A percentile compares a stretch with the other conserved stretches of the same genome.
phyloP scores from a whole-genome alignment of 2,113 vertebrate species.

The Dinomys branickii region DNA sequence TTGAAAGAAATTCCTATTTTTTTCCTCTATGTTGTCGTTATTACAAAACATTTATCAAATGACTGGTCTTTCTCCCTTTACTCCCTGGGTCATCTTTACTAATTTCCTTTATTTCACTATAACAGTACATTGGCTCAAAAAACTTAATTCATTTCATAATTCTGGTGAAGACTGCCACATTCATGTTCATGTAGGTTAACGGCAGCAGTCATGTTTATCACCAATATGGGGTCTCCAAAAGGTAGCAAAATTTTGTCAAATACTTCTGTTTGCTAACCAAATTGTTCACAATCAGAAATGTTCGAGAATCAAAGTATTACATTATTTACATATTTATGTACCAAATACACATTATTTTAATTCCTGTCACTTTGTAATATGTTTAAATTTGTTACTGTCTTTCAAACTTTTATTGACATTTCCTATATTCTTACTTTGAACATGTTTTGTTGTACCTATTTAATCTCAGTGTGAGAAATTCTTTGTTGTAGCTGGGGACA shows the following conservation, averaged over 20 bases:
- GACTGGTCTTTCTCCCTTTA: neutral
- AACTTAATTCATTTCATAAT: too few relatives aligned
- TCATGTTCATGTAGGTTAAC: too few relatives aligned
- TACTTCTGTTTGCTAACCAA: too few relatives aligned
- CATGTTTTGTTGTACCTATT: neutral
- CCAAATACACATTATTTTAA: neutral
- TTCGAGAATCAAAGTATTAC: too few relatives aligned
- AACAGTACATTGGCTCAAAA: too few relatives aligned
- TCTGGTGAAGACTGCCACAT: too few relatives aligned
- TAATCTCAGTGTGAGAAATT: conserved; percentile 73
- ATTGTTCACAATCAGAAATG: too few relatives aligned
- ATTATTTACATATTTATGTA: neutral
- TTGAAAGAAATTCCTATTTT: neutral
- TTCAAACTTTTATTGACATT: neutral
- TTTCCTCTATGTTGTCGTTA: neutral
- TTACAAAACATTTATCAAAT: neutral
- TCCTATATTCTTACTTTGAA: conserved; percentile 13
- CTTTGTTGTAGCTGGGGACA: conserved; percentile 90
- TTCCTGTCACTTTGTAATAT: neutral
- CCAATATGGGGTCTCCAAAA: too few relatives aligned
- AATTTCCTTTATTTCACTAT: neutral
- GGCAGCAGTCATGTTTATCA: too few relatives aligned
- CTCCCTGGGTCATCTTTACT: neutral
- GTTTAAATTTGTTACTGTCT: neutral
- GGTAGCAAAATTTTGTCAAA: too few relatives aligned